A percentile compares a stretch with the other conserved stretches of the same genome.
Evolutionary conservation across 2,888 invertebrate genomes (phyloP).

Genomic region (Gnatocerus cornutus): DNA sequence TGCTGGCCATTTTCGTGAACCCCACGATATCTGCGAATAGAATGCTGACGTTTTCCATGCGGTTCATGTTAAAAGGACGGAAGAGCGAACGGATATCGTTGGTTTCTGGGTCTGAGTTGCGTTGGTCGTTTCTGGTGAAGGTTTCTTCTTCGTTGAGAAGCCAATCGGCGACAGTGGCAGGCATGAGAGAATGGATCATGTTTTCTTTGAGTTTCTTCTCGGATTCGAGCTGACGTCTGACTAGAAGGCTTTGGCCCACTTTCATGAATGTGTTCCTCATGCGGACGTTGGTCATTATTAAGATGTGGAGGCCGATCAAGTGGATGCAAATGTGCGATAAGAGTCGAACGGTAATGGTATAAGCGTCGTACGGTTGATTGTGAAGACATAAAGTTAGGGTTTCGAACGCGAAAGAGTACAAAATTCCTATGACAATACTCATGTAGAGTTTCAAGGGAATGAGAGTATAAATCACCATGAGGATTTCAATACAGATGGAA

Average conservation of each 20-base stretch:
- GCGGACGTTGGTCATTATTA: constrained; percentile 93
- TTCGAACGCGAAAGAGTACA: constrained; percentile 92
- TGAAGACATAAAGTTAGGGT: constrained; percentile 74
- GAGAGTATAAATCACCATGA: constrained; percentile 93
- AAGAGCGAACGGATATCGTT: constrained; percentile 88
- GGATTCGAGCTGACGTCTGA: constrained; percentile 90
- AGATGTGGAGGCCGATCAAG: constrained; percentile 92
- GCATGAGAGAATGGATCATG: constrained; percentile 99
- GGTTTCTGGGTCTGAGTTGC: constrained; percentile 73
- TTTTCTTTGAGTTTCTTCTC: constrained; percentile 96
- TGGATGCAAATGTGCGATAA: constrained; percentile 92
- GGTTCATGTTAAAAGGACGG: constrained; percentile 97
- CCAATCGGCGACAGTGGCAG: constrained; percentile 92
- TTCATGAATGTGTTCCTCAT: constrained; percentile 98
- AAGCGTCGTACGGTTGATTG: constrained; percentile 52
- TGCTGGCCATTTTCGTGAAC: constrained; percentile 97
- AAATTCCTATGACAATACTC: constrained; percentile 84
- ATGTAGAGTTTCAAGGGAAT: constrained; percentile 93
- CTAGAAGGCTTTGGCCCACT: constrained; percentile 93
- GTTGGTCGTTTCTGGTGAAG: constrained; percentile 76
- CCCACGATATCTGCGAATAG: constrained; percentile 98
- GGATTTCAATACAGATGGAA: constrained; percentile 88
- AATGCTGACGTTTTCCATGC: constrained; percentile 97
- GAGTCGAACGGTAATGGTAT: constrained; percentile 79
- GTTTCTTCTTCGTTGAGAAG: constrained; percentile 82